Base-by-base conservation (phyloP, 2,888 invertebrate genomes). In the Sympetrum striolatum region DNA sequence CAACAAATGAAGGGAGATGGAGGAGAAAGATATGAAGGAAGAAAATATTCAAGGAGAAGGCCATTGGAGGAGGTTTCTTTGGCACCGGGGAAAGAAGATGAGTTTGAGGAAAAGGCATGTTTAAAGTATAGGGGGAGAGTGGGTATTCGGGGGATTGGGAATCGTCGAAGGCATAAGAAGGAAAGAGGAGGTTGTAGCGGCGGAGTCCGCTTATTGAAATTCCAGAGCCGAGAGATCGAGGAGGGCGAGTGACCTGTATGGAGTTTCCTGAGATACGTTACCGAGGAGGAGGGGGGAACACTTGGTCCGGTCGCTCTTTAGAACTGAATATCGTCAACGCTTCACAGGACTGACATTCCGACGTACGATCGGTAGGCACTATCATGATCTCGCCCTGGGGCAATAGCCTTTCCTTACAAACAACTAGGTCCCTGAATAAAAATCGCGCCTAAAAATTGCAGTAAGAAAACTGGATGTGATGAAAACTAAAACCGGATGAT, bases 171-270 rank as follows among this genome's bases (percentile, higher is more conserved):
- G 22, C 18, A 22, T n/a, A 44, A 37, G 81, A 80, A 37, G 48
- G 81, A 81, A 81, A 25, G 25, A 31, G 44, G 53, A 81, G 12
- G 82, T 82, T 58, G 82, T 82, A 82, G 60, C 86, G 60, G 37
- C 81, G 81, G 81, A 58, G 86, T 86, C 64, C 86, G 86, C 86
- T 64, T 86, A 86, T 86, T 86, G 86, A 86, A 86, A 86, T 86
- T 86, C 86, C 64, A 58, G 60, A 37, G 60, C 37, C 15, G 73
- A 73, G n/a, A 60, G 60, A 64, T 22, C 8, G n/a, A 10, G 12
- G 60, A 22, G 22, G 60, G 60, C 37, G 86, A 58, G 39, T n/a
- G 58, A 60, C 22, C 58, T 60, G 60, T 86, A 86, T 86, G 58
- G 86, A 86, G 35, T 35, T 22, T 22, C n/a, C n/a, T 18, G 58